These are phyloP conservation scores for Catonia carolina DNA, from an alignment of 2,888 invertebrate species.

Conservation along the genomic window DNA sequence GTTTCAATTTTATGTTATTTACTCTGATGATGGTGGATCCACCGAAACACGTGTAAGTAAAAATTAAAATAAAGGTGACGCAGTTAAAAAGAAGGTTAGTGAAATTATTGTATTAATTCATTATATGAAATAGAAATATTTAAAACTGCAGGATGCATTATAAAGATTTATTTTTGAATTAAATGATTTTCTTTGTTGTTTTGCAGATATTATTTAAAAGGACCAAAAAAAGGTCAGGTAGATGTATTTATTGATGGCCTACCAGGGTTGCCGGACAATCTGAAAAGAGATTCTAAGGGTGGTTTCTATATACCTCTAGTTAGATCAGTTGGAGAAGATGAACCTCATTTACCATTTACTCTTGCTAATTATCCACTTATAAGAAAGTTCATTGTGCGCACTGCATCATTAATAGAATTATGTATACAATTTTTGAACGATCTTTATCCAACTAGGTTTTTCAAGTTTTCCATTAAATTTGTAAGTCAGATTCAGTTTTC, in stretches of 20 bases:
- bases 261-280: slow-evolving; percentile 63
- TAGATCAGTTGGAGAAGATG: slow-evolving; percentile 36
- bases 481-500: too few relatives aligned
- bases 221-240: slow-evolving; percentile 67
- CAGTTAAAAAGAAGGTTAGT: too few relatives aligned
- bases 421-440: slow-evolving; percentile 17
- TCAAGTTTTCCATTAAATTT: too few relatives aligned
- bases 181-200: too few relatives aligned
- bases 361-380: slow-evolving; percentile 15
- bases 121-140: too few relatives aligned
- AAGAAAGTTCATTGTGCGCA: slow-evolving; percentile 24
- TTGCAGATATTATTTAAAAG: slow-evolving; percentile 65
- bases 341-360: slow-evolving; percentile 6
- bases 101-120: too few relatives aligned
- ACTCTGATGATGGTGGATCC: too few relatives aligned
- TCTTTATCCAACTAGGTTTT: slow-evolving; percentile 7
- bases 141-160: too few relatives aligned
- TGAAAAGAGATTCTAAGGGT: slow-evolving; percentile 52
- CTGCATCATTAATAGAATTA: slow-evolving; percentile 14
- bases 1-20: too few relatives aligned
- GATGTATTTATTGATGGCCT: slow-evolving; percentile 77
- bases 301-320: slow-evolving; percentile 61
- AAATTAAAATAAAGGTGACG: too few relatives aligned
- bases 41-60: too few relatives aligned
- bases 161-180: too few relatives aligned